Conservation (phyloP, 2,113 vertebrate species). For the Paramisgurnus dabryanus region DNA sequence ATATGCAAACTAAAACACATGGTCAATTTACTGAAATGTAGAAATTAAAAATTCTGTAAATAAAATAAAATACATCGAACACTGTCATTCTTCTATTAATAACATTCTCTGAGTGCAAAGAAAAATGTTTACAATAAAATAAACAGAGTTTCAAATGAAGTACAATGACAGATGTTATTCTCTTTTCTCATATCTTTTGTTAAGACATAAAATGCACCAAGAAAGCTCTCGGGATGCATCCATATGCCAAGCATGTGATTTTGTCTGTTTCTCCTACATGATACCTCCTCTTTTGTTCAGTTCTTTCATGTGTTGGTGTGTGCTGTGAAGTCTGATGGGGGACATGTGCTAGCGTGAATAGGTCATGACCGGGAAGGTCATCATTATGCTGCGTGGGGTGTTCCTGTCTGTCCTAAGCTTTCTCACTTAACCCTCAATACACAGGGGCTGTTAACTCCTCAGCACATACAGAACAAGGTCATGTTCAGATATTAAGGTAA, state of each 20-base stretch:
- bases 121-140: not conserved
- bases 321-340: slow-evolving; percentile 19
- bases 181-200: not conserved
- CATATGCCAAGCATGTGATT: slow-evolving; percentile 40
- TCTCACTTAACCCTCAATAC: slow-evolving; percentile 12
- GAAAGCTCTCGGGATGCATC: slow-evolving; percentile 5
- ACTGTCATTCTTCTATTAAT: no score
- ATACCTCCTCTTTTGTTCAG: not conserved
- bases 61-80: no score
- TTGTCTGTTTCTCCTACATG: slow-evolving; percentile 23
- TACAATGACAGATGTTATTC: not conserved
- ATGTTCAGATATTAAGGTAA: not conserved
- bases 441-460: slow-evolving; percentile 11
- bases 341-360: slow-evolving; percentile 23
- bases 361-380: slow-evolving; percentile 40
- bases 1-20: no score
- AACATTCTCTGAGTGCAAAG: not conserved
- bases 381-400: slow-evolving; percentile 22
- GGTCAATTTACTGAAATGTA: no score
- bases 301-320: slow-evolving; percentile 37
- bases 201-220: slow-evolving; percentile 13
- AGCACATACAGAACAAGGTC: slow-evolving; percentile 3
- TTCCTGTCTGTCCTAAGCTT: not conserved
- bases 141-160: not conserved
- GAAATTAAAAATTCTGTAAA: no score